Base-by-base conservation (phyloP, 2,888 invertebrate genomes). In the Zonitis immaculata region DNA sequence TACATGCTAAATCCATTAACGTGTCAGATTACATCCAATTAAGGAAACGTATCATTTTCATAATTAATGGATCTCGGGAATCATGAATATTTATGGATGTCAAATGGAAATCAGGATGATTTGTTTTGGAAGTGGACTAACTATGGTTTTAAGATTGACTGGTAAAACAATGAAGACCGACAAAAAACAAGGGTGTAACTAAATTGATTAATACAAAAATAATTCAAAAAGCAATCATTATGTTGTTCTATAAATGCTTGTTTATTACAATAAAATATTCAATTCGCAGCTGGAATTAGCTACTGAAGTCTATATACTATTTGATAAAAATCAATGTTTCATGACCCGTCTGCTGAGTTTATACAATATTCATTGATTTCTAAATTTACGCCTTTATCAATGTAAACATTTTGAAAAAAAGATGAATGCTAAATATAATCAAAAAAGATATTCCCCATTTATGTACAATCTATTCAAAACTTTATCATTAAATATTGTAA, bases 1-100 rank as follows among this genome's bases (percentile, higher is more conserved):
- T 50, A 61, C 59, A 62, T 47, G 54, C 53, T 47, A 59, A 59
- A 56, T 50, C 58, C 60, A 60, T 63, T 62, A 62, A 26, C 30
- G 54, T 57, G 57, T 60, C 60, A 58, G 47, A 57, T 60, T 58
- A 56, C 56, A 53, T 46, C 48, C 48, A 57, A 52, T 57, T 59
- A 52, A 14, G 30, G 39, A 44, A 47, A 47, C 47, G 39, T 32
- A 28, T 46, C 50, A 51, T 47, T 25, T 49, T 28, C 12, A 54
- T 49, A 44, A 46, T 42, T 54, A 43, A 54, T 27, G 50, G 27
- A 51, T 44, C 30, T 14, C 18, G 16, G n/a, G 42, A 39, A 22
- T 28, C 46, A 32, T 49, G 52, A 52, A 55, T 53, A 57, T 54
- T 54, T 54, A 51, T 26, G n/a, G 22, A 9, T 25, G 18, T 14